Evolutionary conservation across 2,113 vertebrate genomes (phyloP), one percentile per base, ranked within the genome.

Genomic region (Scytalopus superciliaris): DNA sequence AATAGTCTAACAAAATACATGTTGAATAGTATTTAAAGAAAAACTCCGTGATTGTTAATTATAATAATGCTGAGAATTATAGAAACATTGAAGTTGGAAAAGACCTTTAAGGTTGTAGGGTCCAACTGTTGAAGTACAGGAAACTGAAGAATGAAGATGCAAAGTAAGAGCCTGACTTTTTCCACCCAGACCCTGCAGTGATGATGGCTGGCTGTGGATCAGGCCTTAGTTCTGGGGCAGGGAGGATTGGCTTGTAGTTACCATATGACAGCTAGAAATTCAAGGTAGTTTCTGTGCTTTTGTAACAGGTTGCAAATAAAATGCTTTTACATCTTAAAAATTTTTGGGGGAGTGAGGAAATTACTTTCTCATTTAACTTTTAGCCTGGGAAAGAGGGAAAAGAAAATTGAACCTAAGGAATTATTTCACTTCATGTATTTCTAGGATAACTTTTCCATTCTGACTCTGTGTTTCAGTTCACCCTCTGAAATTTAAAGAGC

Each of bases 271-370:
- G 18, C 12, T 69, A 39, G 62, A 89, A 79, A 66, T 42, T 56
- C 56, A 60, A 42, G 31, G 16, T 31, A 24, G 37, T 72, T 37
- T 72, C 60, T 78, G 21, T 70, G 24, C 39, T 77, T 90, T 53
- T 80, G 37, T 74, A 80, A 28, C 24, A 81, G 8, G 14, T 52
- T 79, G 30, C 7, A 90, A 81, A n/a, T 33, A 22, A 66, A 90
- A 86, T 27, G 1, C 7, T 84, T 63, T 63, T 35, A 33, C 1
- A 50, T 76, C 35, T 72, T 56, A 15, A 2, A 22, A 15, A 19
- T 7, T 23, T 33, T 37, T 27, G 3, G 1, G 2, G 2, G 7
- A 2, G 1, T 21, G 22, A 33, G 11, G 13, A 62, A 15, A 21
- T 69, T 42, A 44, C 6, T 74, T 70, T 47, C 27, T 75, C 49